Percentiles rank a stretch among this genome's conserved stretches.
Evolutionary conservation across 2,113 vertebrate genomes (phyloP).

Genomic region (Megaleporinus macrocephalus): DNA sequence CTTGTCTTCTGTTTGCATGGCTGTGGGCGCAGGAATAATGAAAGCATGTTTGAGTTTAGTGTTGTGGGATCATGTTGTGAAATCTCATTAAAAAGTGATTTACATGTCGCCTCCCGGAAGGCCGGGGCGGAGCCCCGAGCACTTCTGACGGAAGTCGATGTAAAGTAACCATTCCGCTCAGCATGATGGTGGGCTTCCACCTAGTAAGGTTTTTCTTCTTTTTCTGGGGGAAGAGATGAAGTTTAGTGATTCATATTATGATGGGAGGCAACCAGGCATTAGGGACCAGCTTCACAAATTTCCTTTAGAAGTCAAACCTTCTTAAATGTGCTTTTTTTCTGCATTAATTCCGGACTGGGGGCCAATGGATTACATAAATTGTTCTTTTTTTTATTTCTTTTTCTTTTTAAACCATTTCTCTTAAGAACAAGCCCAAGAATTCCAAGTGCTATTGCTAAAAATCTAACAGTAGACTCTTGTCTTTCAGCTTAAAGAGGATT

Average conservation of each 20-base stretch:
- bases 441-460: too few species aligned
- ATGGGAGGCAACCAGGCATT: neutral
- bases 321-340: neutral
- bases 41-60: slow-evolving; percentile 15
- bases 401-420: neutral
- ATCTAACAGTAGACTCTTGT: too few species aligned
- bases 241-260: neutral
- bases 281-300: neutral
- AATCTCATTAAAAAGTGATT: slow-evolving; percentile 55
- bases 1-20: neutral
- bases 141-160: neutral
- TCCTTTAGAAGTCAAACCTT: neutral
- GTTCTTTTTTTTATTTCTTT: neutral
- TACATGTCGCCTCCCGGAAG: slow-evolving; percentile 10
- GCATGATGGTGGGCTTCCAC: slow-evolving; percentile 24
- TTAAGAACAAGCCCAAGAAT: neutral
- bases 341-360: neutral
- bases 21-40: slow-evolving; percentile 4
- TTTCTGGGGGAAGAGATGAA: neutral
- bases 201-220: neutral
- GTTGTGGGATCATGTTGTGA: slow-evolving; percentile 28
- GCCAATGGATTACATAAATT: neutral
- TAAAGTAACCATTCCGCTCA: neutral
- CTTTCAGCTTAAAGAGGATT: too few species aligned
- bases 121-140: neutral